Conservation (phyloP, 2,113 vertebrate genomes). For the Hippocampus abdominalis region DNA sequence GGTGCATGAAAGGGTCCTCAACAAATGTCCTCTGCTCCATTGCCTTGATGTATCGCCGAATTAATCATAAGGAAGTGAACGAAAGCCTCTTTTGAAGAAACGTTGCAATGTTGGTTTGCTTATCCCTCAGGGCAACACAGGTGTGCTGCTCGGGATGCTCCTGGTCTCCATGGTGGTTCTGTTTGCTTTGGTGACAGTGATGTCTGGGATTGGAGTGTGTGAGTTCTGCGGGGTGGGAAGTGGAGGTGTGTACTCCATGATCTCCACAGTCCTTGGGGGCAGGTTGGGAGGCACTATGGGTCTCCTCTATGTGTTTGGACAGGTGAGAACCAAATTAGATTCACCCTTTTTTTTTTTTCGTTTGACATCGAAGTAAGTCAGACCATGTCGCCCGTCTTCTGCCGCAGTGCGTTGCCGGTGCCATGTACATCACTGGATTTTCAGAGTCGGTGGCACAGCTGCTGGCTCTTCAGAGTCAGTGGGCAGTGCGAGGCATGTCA, state of each 20-base stretch:
- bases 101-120: background rate
- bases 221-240: conserved; percentile 80
- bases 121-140: conserved; percentile 85
- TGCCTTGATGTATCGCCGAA: no score
- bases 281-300: conserved; percentile 85
- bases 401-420: conserved; percentile 90
- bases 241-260: conserved; percentile 94
- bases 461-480: conserved; percentile 79
- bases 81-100: background rate
- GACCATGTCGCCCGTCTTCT: background rate
- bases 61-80: no score
- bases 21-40: no score
- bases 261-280: conserved; percentile 87
- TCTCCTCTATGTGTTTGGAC: conserved; percentile 93
- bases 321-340: conserved; percentile 70
- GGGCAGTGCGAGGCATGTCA: conserved; percentile 86
- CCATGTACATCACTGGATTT: conserved; percentile 97
- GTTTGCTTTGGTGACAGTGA: conserved; percentile 87
- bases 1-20: no score
- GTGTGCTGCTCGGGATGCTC: conserved; percentile 84
- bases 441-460: conserved; percentile 87
- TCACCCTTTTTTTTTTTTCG: background rate
- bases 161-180: conserved; percentile 87
- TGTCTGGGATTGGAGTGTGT: conserved; percentile 88
- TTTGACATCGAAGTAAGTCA: background rate